Conservation (phyloP, 2,113 vertebrate genomes). For the Benitochromis conjunctus region DNA sequence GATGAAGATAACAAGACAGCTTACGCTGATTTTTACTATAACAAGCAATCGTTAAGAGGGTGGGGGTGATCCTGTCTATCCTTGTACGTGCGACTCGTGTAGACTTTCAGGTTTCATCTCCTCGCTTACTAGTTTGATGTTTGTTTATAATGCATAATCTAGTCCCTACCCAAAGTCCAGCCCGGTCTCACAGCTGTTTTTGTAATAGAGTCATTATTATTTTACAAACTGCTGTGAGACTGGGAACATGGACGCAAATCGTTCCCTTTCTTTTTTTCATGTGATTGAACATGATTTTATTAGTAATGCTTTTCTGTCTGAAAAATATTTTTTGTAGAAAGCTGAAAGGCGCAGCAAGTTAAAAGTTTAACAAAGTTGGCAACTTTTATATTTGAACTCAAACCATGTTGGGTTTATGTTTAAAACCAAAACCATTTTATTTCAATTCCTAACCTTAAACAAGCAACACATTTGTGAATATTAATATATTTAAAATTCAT, state of each 20-base stretch:
- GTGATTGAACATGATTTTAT: too few relatives aligned
- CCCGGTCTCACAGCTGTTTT: background rate
- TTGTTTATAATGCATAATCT: background rate
- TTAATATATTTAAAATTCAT: background rate
- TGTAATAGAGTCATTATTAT: background rate
- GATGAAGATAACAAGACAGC: background rate
- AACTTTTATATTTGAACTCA: background rate
- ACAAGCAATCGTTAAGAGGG: background rate
- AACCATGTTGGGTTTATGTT: too few relatives aligned
- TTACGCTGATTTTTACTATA: background rate
- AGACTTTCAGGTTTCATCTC: background rate
- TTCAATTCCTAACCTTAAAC: too few relatives aligned
- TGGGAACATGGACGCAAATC: background rate
- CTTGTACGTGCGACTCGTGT: background rate
- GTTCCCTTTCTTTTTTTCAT: fast-evolving
- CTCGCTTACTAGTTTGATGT: background rate
- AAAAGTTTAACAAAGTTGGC: background rate
- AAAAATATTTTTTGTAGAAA: too few relatives aligned
- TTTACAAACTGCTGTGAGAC: background rate
- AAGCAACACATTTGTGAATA: background rate
- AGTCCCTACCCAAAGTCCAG: background rate
- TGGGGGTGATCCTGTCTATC: background rate
- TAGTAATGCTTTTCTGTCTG: too few relatives aligned
- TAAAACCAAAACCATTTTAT: too few relatives aligned
- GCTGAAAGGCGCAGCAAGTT: fast-evolving